Base-by-base conservation (phyloP, 1,140 invertebrate species). In the Dryas iulia region DNA sequence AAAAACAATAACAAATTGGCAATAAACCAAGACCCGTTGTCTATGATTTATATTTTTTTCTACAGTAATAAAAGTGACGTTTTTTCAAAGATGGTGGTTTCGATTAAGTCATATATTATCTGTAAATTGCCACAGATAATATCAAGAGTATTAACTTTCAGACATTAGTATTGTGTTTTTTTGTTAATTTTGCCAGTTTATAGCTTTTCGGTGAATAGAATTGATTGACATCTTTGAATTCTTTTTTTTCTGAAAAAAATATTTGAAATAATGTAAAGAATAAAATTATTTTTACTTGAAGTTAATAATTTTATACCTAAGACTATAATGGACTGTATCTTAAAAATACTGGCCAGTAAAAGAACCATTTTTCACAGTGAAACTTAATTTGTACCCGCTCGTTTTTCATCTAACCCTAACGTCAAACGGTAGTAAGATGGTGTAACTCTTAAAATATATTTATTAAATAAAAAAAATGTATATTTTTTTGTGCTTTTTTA, bases 61-160 rank as follows among this genome's bases (percentile, higher is more conserved):
- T 66, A 68, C n/a, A 61, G 75, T 75, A 57, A 79, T 83, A 83
- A 84, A 82, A 58, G 65, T 77, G 69, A 68, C 59, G 69, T 63
- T 59, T 73, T 75, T 76, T 79, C 73, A 73, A 74, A 72, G 63
- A 72, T 69, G 73, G 59, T 65, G 56, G 65, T 61, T 73, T 56
- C 72, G 74, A 90, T 90, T 90, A 86, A 89, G 87, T 86, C 85
- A 87, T 90, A 90, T 86, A 84, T 90, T 90, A 86, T 75, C 77
- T 73, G 83, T 81, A 87, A 88, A 87, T 89, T 79, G 86, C 81
- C 76, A 71, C 67, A 79, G 87, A 90, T 90, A 81, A 71, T 69
- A 86, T 83, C 84, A 66, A 63, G n/a, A 68, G 71, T 63, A 64
- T 72, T 69, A 59, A 73, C 75, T 70, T 76, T 71, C 59, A n/a